phyloP scores from a whole-genome alignment of 2,797 vertebrate species.

The Garrulus glandarius region DNA sequence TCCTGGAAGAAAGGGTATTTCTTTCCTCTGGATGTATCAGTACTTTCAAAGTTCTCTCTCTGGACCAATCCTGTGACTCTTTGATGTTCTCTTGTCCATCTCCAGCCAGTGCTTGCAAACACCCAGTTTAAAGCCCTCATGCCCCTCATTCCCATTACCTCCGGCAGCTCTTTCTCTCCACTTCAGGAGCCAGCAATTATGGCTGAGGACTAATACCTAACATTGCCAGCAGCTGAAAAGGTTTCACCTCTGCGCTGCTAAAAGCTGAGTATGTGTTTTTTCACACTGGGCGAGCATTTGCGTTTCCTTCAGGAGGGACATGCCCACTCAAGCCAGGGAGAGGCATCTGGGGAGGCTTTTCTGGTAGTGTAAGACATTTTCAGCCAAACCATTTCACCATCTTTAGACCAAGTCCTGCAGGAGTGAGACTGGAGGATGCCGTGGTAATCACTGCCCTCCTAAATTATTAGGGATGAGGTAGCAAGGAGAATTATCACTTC shows the following conservation, averaged over 20 bases:
- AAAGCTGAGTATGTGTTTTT: background rate
- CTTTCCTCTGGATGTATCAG: background rate
- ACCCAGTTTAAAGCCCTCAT: background rate
- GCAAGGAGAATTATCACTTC: background rate
- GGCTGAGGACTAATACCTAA: background rate
- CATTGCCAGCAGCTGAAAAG: background rate
- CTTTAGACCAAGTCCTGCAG: background rate
- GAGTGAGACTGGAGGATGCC: background rate
- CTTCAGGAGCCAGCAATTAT: background rate
- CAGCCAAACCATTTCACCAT: background rate
- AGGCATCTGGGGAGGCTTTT: background rate
- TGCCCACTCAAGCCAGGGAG: background rate
- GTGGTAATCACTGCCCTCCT: background rate
- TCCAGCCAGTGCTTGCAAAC: background rate
- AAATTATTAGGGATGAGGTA: background rate
- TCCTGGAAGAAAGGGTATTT: background rate
- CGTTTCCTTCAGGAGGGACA: background rate
- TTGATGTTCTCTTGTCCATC: background rate
- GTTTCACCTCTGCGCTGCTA: background rate
- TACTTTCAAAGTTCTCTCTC: background rate
- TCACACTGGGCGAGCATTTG: accelerated
- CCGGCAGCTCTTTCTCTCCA: background rate
- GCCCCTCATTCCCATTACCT: accelerated
- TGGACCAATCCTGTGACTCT: background rate
- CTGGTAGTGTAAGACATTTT: background rate